Conservation (phyloP, 2,888 invertebrate genomes). For the Melikaiella ostensackeni region DNA sequence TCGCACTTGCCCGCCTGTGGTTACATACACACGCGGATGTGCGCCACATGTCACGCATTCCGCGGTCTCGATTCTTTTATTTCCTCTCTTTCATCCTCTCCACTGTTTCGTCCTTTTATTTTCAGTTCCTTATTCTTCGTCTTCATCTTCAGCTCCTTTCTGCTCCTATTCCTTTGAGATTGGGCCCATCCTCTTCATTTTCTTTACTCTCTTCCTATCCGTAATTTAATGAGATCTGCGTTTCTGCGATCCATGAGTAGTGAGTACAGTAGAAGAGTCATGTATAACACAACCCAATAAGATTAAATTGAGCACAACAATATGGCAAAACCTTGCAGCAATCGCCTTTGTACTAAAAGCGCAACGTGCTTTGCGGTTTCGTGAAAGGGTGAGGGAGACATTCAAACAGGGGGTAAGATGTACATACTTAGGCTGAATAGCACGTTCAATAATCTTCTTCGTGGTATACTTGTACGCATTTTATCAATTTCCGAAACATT, state of each 20-base stretch:
- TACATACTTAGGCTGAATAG: conserved; percentile 23
- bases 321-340: conserved; percentile 4
- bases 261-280: conserved; percentile 3
- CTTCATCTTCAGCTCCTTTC: conserved; percentile 54
- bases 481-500: conserved; percentile 25
- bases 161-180: conserved; percentile 34
- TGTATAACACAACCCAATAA: conserved; percentile 3
- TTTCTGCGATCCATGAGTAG: conserved; percentile 53
- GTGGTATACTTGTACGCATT: conserved; percentile 8
- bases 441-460: conserved; percentile 18
- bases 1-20: conserved; percentile 53
- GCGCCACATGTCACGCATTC: conserved; percentile 72
- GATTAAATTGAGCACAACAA: conserved; percentile 19
- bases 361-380: conserved; percentile 32
- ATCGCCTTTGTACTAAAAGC: conserved; percentile 28
- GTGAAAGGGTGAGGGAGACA: conserved; percentile 12
- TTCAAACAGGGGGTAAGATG: conserved; percentile 18
- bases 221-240: conserved; percentile 63
- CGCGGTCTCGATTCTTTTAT: conserved; percentile 49
- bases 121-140: conserved; percentile 41
- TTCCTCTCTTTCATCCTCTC: conserved; percentile 6
- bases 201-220: conserved; percentile 42
- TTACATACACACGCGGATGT: conserved; percentile 64
- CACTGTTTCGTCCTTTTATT: conserved; percentile 46
- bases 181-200: not conserved